A percentile compares a stretch with the other conserved stretches of the same genome.
These are phyloP conservation scores for Ciconia boyciana DNA, from an alignment of 2,113 vertebrate genomes.

Conservation along the genomic window DNA sequence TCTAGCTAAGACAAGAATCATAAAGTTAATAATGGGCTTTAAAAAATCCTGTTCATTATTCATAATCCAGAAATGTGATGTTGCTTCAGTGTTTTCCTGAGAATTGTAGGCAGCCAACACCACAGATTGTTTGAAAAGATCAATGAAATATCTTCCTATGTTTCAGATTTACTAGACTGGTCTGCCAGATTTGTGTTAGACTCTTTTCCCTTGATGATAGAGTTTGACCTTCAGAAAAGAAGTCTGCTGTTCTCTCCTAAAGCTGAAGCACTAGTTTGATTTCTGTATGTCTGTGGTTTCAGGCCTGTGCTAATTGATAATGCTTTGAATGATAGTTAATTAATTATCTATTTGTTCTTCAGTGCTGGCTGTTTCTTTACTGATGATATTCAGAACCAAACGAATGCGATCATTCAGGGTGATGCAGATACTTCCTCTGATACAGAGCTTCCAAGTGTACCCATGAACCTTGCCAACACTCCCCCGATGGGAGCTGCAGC, in stretches of 20 bases:
- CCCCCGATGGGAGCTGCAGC: not conserved
- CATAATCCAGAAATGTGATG: not conserved
- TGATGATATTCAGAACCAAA: constrained; percentile 83
- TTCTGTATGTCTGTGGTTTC: not conserved
- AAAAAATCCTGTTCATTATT: not conserved
- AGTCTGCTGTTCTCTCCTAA: not conserved
- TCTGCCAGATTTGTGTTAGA: not conserved
- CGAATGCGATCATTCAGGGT: constrained; percentile 68
- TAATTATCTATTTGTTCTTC: not conserved
- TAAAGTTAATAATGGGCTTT: not conserved
- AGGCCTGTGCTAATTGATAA: not conserved
- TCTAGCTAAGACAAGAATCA: not conserved
- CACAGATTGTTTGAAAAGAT: not conserved
- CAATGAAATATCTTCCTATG: not conserved
- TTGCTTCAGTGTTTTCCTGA: not conserved
- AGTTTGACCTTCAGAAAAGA: not conserved
- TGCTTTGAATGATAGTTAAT: not conserved
- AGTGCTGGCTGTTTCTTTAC: constrained; percentile 96
- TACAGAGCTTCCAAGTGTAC: constrained; percentile 42
- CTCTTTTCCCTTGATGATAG: not conserved
- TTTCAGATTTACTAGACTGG: not conserved
- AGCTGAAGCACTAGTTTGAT: not conserved
- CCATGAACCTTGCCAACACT: not conserved
- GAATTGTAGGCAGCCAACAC: not conserved
- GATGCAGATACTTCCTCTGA: constrained; percentile 78